Percentiles rank a stretch among this genome's conserved stretches.
Evolutionary conservation across 1,140 invertebrate species (phyloP).

Genomic region (Myzus persicae): DNA sequence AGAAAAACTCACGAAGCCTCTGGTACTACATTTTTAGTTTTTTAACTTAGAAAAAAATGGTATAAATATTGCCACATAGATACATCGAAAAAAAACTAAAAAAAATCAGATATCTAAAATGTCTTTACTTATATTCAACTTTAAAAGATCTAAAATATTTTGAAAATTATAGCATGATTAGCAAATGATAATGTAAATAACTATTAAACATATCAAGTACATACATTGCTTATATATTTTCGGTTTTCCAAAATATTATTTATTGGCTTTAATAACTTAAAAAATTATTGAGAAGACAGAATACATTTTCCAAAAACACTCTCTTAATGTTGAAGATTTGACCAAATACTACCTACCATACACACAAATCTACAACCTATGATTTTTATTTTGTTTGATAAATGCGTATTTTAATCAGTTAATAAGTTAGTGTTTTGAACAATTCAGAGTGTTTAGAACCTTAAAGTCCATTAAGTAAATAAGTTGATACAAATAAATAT

Average conservation of each 20-base stretch:
- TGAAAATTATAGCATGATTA: too few species aligned
- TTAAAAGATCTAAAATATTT: neutral
- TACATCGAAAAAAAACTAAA: too few species aligned
- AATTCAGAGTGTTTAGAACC: neutral
- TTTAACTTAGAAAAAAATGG: too few species aligned
- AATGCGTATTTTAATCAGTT: neutral
- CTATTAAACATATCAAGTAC: too few species aligned
- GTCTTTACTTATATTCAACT: neutral
- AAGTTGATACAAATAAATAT: neutral
- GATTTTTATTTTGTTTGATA: neutral
- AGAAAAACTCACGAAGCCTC: too few species aligned
- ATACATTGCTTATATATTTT: too few species aligned
- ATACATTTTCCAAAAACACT: neutral
- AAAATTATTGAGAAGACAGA: neutral
- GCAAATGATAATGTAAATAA: too few species aligned
- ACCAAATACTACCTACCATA: neutral
- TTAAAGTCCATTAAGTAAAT: neutral
- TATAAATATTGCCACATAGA: too few species aligned
- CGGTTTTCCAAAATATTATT: neutral
- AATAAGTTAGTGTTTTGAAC: neutral
- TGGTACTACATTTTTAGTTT: too few species aligned
- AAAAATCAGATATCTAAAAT: too few species aligned
- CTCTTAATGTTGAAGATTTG: neutral
- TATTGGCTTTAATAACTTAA: neutral
- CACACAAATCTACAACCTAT: neutral